Conservation (phyloP, 2,888 invertebrate genomes). For the Orthosia incerta region DNA sequence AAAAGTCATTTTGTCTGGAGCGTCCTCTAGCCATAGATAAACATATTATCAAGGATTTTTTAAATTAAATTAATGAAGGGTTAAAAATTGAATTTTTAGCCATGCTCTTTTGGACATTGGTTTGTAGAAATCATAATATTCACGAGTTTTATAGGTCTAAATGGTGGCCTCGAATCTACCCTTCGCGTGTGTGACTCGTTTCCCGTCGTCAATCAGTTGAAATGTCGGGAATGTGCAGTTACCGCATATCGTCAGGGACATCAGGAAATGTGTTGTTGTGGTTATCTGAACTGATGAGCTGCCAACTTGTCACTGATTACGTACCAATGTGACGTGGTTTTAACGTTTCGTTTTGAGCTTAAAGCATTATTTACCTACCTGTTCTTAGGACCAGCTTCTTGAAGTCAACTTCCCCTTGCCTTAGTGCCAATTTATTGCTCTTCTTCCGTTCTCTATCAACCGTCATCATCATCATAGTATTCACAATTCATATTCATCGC, state of each 20-base stretch:
- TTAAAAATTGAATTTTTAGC: not conserved
- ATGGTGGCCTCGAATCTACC: not conserved
- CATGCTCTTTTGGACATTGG: not conserved
- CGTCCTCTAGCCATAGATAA: not conserved
- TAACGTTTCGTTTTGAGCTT: not conserved
- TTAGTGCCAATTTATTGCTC: not conserved
- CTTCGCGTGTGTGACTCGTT: not conserved
- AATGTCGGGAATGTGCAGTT: not conserved
- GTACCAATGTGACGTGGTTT: conserved; percentile 15
- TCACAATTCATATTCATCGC: too few species aligned
- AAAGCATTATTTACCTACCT: not conserved
- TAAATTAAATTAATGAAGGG: not conserved
- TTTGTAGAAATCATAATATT: not conserved
- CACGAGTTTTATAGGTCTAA: not conserved
- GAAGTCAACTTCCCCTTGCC: too few species aligned
- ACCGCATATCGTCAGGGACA: not conserved
- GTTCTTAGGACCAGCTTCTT: too few species aligned
- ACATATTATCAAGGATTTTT: not conserved
- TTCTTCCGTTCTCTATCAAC: too few species aligned
- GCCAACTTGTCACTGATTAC: conserved; percentile 18
- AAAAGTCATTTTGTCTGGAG: too few species aligned
- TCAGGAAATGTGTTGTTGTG: conserved; percentile 8
- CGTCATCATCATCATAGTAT: too few species aligned
- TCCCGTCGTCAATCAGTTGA: not conserved
- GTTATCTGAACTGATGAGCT: conserved; percentile 9